Conservation (phyloP, 1,140 invertebrate species). For the Diorhabda sublineata region DNA sequence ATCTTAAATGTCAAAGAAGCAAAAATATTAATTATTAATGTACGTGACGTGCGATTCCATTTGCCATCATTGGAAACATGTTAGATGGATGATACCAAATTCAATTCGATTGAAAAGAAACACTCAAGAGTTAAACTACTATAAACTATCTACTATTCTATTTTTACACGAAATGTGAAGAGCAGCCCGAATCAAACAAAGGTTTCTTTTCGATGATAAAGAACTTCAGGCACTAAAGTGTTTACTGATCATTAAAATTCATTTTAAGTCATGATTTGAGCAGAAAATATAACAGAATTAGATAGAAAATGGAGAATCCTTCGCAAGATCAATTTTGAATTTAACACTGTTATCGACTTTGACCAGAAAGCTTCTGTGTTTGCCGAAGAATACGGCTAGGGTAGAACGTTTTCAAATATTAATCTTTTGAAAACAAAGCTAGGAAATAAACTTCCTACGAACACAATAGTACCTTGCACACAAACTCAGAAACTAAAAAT, state of each 20-base stretch:
- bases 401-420: constrained; percentile 12
- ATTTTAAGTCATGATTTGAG: constrained; percentile 11
- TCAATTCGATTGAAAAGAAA: constrained; percentile 15
- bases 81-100: constrained; percentile 18
- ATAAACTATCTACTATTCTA: constrained; percentile 7
- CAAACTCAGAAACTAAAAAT: no score
- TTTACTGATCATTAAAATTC: not conserved
- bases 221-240: constrained; percentile 13
- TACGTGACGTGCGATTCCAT: constrained; percentile 13
- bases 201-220: constrained; percentile 8
- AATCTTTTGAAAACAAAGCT: constrained; percentile 5
- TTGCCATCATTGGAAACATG: constrained; percentile 5
- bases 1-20: constrained; percentile 14
- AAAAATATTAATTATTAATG: constrained; percentile 18
- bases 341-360: constrained; percentile 13
- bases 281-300: constrained; percentile 20
- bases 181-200: constrained; percentile 3
- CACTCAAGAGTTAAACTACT: constrained; percentile 16
- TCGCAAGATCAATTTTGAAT: constrained; percentile 12
- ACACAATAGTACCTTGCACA: no score
- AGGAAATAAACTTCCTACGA: no score
- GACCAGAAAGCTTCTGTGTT: constrained; percentile 14
- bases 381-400: constrained; percentile 16
- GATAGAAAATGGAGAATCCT: constrained; percentile 15
- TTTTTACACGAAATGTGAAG: constrained; percentile 17